These are phyloP conservation scores for Euborellia annulipes DNA, from an alignment of 1,140 invertebrate species.

Conservation along the genomic window DNA sequence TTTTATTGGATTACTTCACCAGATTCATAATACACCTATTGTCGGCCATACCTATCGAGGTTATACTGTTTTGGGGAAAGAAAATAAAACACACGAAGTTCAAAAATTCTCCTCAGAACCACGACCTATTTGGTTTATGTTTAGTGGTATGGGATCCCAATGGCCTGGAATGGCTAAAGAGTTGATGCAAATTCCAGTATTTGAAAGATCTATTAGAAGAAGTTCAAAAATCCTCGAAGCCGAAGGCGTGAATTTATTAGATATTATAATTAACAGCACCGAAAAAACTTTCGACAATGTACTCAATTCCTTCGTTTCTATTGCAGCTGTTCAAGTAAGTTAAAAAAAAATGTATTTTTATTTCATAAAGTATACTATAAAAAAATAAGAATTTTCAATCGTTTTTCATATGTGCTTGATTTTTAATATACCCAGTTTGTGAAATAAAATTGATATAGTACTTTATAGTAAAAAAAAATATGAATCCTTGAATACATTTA, in stretches of 20 bases:
- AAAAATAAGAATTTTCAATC: no score
- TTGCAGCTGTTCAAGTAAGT: conserved; percentile 76
- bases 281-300: conserved; percentile 66
- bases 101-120: conserved; percentile 29
- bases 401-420: no score
- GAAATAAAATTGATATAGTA: no score
- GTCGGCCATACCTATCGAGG: conserved; percentile 58
- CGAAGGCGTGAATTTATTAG: conserved; percentile 63
- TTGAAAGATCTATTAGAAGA: conserved; percentile 57
- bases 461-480: no score
- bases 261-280: conserved; percentile 59
- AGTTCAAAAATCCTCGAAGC: conserved; percentile 58
- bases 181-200: conserved; percentile 63
- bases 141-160: conserved; percentile 93
- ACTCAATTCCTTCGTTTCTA: conserved; percentile 77
- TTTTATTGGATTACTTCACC: conserved; percentile 57
- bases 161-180: conserved; percentile 87
- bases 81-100: conserved; percentile 27
- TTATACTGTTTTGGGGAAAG: conserved; percentile 47
- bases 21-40: conserved; percentile 50
- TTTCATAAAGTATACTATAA: no score
- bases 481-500: no score
- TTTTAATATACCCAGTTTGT: no score
- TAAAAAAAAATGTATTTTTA: background rate
- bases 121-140: conserved; percentile 83